These are phyloP conservation scores for Xanthia icteritia DNA, from an alignment of 2,888 invertebrate species.

Conservation along the genomic window DNA sequence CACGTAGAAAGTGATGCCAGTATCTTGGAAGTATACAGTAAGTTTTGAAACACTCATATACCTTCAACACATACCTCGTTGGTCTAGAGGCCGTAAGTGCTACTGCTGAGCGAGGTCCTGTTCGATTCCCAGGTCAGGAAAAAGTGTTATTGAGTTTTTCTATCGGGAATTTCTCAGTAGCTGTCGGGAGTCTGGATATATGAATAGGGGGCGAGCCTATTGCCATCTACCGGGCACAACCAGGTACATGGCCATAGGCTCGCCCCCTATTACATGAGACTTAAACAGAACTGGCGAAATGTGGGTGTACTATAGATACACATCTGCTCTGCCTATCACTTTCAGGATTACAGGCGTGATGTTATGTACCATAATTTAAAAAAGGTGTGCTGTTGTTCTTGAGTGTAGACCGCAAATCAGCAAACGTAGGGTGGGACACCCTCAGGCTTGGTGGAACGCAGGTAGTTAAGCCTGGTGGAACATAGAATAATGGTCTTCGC, in stretches of 20 bases:
- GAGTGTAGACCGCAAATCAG: background rate
- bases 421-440: background rate
- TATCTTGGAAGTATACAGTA: slow-evolving; percentile 96
- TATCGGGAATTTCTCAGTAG: background rate
- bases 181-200: background rate
- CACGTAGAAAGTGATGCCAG: slow-evolving; percentile 96
- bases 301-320: background rate
- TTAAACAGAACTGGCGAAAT: background rate
- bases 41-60: slow-evolving; percentile 47
- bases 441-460: background rate
- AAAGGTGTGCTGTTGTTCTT: background rate
- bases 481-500: background rate
- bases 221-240: no score
- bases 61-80: background rate
- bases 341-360: background rate
- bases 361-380: background rate
- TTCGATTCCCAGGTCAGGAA: background rate
- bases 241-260: background rate
- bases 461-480: background rate
- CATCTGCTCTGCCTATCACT: background rate
- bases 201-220: no score
- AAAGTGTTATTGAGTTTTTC: background rate
- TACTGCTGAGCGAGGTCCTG: background rate
- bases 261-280: background rate
- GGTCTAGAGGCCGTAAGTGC: background rate